Conservation (phyloP, 2,888 invertebrate species). For the Melanostoma scalare region DNA sequence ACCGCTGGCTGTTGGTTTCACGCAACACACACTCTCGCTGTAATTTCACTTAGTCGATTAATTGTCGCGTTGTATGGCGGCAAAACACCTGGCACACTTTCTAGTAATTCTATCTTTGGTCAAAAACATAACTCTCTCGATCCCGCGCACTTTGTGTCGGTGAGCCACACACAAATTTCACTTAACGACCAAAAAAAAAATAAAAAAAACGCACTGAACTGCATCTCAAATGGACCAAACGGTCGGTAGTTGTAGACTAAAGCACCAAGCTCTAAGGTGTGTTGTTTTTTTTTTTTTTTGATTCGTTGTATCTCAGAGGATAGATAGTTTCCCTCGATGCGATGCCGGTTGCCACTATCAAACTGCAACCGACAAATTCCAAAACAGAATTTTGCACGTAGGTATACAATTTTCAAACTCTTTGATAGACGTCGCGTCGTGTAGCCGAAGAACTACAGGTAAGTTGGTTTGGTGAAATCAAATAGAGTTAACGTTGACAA, state of each 20-base stretch:
- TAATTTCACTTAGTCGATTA: conserved; percentile 57
- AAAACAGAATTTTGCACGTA: conserved; percentile 4
- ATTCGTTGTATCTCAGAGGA: neutral
- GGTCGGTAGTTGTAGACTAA: conserved; percentile 25
- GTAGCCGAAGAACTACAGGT: too few species aligned
- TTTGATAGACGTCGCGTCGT: neutral
- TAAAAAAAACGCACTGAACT: conserved; percentile 6
- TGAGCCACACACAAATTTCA: conserved; percentile 41
- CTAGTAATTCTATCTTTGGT: conserved; percentile 59
- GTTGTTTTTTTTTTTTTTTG: conserved; percentile 16
- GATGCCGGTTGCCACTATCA: conserved; percentile 15
- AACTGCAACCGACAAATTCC: neutral
- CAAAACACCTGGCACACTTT: conserved; percentile 63
- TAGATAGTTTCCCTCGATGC: neutral
- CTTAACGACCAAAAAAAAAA: conserved; percentile 41
- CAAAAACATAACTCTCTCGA: conserved; percentile 30
- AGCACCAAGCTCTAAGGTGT: conserved; percentile 9
- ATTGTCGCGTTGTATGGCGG: conserved; percentile 25
- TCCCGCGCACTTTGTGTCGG: neutral
- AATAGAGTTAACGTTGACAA: conserved; percentile 10
- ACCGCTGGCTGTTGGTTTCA: neutral
- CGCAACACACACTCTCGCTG: conserved; percentile 56
- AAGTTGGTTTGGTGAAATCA: conserved; percentile 14
- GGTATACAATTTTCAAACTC: conserved; percentile 7
- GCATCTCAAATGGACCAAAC: conserved; percentile 61